Conservation (phyloP, 1,140 invertebrate species). For the Sitobion miscanthi region DNA sequence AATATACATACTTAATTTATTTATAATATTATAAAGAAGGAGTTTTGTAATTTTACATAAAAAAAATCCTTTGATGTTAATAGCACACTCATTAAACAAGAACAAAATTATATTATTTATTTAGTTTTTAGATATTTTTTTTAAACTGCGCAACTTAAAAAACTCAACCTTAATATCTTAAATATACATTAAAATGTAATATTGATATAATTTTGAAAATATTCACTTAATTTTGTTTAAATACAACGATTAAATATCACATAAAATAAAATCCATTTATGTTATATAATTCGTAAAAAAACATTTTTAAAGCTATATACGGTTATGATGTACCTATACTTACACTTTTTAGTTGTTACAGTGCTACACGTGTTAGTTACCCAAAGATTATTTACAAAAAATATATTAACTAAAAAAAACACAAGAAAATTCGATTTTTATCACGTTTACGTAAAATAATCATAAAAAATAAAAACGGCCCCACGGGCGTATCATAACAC, state of each 20-base stretch:
- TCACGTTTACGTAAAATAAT: too few relatives aligned
- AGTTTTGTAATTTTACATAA: not conserved
- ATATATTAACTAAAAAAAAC: too few relatives aligned
- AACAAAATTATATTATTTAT: not conserved
- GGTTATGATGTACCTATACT: too few relatives aligned
- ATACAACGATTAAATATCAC: not conserved
- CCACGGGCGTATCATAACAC: not conserved
- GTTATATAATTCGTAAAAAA: too few relatives aligned
- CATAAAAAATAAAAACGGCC: too few relatives aligned
- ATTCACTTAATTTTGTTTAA: not conserved
- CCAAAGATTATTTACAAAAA: too few relatives aligned
- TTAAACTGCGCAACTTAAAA: not conserved
- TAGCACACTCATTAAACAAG: not conserved
- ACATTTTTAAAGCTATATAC: too few relatives aligned
- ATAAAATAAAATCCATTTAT: too few relatives aligned
- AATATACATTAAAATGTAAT: not conserved
- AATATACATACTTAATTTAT: constrained; percentile 14
- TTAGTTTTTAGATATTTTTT: not conserved
- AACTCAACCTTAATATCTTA: not conserved
- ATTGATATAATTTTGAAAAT: not conserved
- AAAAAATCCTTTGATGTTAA: not conserved
- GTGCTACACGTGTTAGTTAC: too few relatives aligned
- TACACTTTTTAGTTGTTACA: too few relatives aligned
- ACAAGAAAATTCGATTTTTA: too few relatives aligned
- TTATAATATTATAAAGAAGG: not conserved